Percentiles rank a stretch among this genome's conserved stretches.
Evolutionary conservation across 2,888 invertebrate species (phyloP).

Genomic region (Bembecia ichneumoniformis): DNA sequence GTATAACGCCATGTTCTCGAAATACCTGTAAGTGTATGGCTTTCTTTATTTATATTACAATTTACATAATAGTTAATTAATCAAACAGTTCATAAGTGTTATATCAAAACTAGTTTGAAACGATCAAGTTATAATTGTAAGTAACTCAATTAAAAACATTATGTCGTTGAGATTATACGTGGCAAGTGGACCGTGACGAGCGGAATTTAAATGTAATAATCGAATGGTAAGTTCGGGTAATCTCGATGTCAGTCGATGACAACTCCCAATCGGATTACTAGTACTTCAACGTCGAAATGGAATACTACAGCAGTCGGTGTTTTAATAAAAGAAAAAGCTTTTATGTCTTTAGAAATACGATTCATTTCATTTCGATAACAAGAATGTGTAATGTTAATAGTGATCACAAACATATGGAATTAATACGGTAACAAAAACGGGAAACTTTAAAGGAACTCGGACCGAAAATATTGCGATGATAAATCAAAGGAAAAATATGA

Average conservation of each 20-base stretch:
- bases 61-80: not conserved
- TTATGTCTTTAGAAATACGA: not conserved
- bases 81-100: not conserved
- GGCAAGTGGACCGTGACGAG: constrained; percentile 31
- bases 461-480: not conserved
- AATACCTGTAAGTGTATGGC: constrained; percentile 50
- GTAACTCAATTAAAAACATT: constrained; percentile 15
- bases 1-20: constrained; percentile 35
- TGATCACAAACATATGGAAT: not conserved
- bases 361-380: not conserved
- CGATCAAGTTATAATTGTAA: constrained; percentile 19
- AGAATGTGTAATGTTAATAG: not conserved
- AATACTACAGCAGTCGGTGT: not conserved
- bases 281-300: not conserved
- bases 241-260: constrained; percentile 27
- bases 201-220: constrained; percentile 24
- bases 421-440: not conserved
- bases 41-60: not conserved
- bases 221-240: constrained; percentile 24
- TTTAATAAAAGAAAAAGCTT: not conserved
- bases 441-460: not conserved
- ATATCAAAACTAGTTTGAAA: constrained; percentile 24
- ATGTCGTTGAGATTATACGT: constrained; percentile 25
- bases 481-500: not conserved
- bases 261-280: constrained; percentile 25